These are phyloP conservation scores for Pinctada fucata DNA, from an alignment of 2,888 invertebrate species.

Conservation along the genomic window DNA sequence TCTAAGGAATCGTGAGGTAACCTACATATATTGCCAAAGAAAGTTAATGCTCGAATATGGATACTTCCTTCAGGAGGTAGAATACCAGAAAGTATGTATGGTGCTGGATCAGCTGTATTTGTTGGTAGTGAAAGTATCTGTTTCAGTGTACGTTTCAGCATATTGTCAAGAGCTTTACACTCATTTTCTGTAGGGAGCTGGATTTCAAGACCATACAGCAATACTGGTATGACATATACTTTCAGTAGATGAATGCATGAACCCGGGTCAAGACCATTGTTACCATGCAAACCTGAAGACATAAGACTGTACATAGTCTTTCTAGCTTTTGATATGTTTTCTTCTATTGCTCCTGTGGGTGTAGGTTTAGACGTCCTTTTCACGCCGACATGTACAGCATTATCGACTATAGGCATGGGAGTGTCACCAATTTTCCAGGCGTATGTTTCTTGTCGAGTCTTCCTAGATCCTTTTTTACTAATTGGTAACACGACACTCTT, in stretches of 20 bases:
- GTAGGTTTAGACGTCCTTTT: not conserved
- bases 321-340: not conserved
- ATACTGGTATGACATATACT: no score
- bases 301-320: not conserved
- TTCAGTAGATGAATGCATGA: not conserved
- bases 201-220: no score
- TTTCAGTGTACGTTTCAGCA: no score
- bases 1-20: no score
- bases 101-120: no score
- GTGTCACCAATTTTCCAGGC: not conserved
- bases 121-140: no score
- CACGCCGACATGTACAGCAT: not conserved
- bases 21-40: no score
- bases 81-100: no score
- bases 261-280: not conserved
- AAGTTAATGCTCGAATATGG: no score
- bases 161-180: no score
- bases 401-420: not conserved
- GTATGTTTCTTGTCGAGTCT: not conserved
- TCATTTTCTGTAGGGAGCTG: no score
- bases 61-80: no score
- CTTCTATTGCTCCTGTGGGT: not conserved
- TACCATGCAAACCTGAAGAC: not conserved
- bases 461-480: not conserved
- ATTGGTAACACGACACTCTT: slow-evolving; percentile 13